phyloP scores from a whole-genome alignment of 2,113 vertebrate species.

The Campylorhamphus procurvoides region DNA sequence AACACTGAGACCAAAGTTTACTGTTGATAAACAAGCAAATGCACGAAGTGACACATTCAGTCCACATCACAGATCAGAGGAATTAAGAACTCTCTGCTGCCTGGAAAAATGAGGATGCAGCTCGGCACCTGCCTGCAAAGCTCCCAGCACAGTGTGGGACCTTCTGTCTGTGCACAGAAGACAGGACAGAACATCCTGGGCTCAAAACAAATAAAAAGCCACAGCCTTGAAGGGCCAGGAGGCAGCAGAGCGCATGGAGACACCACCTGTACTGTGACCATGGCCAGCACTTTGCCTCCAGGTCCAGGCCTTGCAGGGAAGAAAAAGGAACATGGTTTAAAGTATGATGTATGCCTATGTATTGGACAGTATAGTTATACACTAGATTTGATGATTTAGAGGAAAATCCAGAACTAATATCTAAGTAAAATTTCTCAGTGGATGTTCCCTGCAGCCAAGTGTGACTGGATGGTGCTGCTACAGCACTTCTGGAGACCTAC shows the following conservation, averaged over 20 bases:
- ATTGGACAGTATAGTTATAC: rapidly evolving
- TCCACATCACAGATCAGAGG: conserved; percentile 54
- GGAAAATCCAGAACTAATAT: not conserved
- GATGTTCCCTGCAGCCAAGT: not conserved
- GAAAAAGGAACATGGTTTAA: not conserved
- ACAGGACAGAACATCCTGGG: not conserved
- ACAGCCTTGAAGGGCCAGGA: rapidly evolving
- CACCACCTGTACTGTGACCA: rapidly evolving
- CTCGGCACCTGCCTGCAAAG: not conserved
- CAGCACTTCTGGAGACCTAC: not conserved
- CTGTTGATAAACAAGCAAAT: conserved; percentile 24
- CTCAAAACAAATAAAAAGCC: not conserved
- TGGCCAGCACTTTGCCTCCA: rapidly evolving
- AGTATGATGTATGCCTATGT: rapidly evolving
- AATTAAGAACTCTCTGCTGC: not conserved
- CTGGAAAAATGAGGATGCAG: not conserved
- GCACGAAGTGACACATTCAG: conserved; percentile 47
- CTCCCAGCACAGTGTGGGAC: not conserved
- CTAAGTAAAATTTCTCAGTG: not conserved
- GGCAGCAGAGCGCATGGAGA: not conserved
- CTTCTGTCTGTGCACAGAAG: not conserved
- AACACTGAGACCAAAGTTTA: not conserved
- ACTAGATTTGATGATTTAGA: not conserved
- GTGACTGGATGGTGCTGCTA: rapidly evolving
- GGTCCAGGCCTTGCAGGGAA: not conserved